Percentiles rank a stretch among this genome's conserved stretches.
Evolutionary conservation across 2,113 vertebrate genomes (phyloP).

Genomic region (Heloderma charlesbogerti): DNA sequence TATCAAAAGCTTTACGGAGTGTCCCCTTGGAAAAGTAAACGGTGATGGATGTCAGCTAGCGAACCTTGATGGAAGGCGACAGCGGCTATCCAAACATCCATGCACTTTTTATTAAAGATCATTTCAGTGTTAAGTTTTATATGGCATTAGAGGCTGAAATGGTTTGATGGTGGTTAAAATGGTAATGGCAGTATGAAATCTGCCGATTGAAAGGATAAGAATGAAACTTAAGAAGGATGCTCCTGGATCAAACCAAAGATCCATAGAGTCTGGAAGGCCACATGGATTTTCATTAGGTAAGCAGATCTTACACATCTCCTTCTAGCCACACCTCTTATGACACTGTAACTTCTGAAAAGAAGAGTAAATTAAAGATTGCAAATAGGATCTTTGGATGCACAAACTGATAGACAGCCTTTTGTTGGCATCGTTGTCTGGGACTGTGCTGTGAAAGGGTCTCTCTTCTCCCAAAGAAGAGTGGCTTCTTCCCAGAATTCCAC

Average conservation of each 20-base stretch:
- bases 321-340: background rate
- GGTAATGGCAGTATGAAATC: background rate
- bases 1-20: constrained; percentile 65
- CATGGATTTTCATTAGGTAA: constrained; percentile 24
- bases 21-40: constrained; percentile 72
- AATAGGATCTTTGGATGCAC: constrained; percentile 11
- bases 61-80: constrained; percentile 41
- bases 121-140: constrained; percentile 35
- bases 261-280: background rate
- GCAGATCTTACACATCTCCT: background rate
- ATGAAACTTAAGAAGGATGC: constrained; percentile 16
- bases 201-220: background rate
- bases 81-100: constrained; percentile 65
- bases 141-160: background rate
- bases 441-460: constrained; percentile 30
- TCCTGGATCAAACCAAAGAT: background rate
- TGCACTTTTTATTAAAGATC: constrained; percentile 58
- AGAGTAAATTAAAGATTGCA: constrained; percentile 3
- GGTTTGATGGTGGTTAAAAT: background rate
- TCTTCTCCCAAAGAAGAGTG: constrained; percentile 43
- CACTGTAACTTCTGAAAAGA: constrained; percentile 34
- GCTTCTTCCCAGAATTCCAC: constrained; percentile 60
- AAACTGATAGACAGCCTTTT: background rate
- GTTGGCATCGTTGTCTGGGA: constrained; percentile 20
- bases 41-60: constrained; percentile 62